Evolutionary conservation across 2,888 invertebrate species (phyloP).

Genomic region (Stratiomys singularior): DNA sequence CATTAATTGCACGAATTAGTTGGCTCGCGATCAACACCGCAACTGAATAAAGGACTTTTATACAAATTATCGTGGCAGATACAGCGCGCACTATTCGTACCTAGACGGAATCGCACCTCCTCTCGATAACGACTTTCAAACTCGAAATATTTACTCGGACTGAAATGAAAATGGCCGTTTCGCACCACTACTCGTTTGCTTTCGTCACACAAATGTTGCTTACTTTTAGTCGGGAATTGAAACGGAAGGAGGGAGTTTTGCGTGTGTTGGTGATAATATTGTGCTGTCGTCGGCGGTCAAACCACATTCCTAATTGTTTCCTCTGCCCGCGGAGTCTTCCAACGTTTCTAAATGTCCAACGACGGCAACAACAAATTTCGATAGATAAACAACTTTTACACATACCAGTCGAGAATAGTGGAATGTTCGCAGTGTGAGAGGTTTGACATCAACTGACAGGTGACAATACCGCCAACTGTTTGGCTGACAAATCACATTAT

Average conservation of each 20-base stretch:
- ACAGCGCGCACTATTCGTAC: background rate
- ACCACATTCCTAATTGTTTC: constrained; percentile 22
- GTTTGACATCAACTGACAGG: background rate
- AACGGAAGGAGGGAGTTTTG: too few relatives aligned
- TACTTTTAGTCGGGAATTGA: too few relatives aligned
- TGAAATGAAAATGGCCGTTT: constrained; percentile 50
- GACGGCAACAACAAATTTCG: constrained; percentile 22
- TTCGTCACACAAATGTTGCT: too few relatives aligned
- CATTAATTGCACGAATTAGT: background rate
- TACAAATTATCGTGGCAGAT: background rate
- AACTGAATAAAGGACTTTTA: background rate
- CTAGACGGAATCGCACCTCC: background rate
- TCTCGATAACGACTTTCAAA: constrained; percentile 4
- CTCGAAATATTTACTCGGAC: constrained; percentile 43
- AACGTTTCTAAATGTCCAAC: background rate
- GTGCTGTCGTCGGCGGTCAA: constrained; percentile 27
- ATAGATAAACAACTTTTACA: constrained; percentile 35
- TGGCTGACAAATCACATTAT: too few relatives aligned
- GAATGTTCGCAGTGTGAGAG: background rate
- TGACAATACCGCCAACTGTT: too few relatives aligned
- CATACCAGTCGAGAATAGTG: background rate
- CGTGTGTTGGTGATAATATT: background rate
- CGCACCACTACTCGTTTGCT: constrained; percentile 16
- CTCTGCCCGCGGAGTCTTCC: background rate
- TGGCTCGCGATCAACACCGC: background rate